Evolutionary conservation across 2,113 vertebrate species (phyloP).

Genomic region (Brachyhypopomus gauderio): DNA sequence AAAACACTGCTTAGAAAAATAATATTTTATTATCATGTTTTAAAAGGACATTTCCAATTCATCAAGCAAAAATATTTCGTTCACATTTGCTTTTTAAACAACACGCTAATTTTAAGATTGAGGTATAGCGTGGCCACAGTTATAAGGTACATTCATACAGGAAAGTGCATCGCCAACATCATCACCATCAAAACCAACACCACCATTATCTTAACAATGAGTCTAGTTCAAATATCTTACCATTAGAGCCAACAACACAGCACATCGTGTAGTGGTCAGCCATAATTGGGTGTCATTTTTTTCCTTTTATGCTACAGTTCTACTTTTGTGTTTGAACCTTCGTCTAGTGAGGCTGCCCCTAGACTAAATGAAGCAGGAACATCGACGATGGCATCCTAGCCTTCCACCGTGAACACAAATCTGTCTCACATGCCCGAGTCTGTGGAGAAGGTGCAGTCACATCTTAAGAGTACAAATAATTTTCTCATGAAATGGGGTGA

Average conservation of each 20-base stretch:
- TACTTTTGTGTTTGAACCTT: conserved; percentile 17
- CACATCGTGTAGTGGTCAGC: conserved; percentile 7
- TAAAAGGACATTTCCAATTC: conserved; percentile 69
- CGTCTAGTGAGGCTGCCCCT: no score
- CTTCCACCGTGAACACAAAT: no score
- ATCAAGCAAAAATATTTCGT: conserved; percentile 76
- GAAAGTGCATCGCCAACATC: conserved; percentile 51
- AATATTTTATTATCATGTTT: conserved; percentile 95
- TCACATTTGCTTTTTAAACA: conserved; percentile 70
- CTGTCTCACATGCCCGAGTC: no score
- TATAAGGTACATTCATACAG: conserved; percentile 53
- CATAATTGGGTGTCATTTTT: not conserved
- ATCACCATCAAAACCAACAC: conserved; percentile 37
- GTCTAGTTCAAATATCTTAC: not conserved
- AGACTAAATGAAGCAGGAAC: no score
- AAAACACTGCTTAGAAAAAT: conserved; percentile 88
- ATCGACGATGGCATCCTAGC: no score
- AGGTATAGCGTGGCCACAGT: conserved; percentile 60
- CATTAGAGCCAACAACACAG: not conserved
- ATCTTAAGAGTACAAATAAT: no score
- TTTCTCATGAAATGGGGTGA: not conserved
- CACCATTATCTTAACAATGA: conserved; percentile 27
- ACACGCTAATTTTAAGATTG: conserved; percentile 49
- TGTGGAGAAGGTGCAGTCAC: no score
- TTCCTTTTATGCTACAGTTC: conserved; percentile 1